phyloP scores from a whole-genome alignment of 1,140 invertebrate genomes.

The Tetraneura akinire region DNA sequence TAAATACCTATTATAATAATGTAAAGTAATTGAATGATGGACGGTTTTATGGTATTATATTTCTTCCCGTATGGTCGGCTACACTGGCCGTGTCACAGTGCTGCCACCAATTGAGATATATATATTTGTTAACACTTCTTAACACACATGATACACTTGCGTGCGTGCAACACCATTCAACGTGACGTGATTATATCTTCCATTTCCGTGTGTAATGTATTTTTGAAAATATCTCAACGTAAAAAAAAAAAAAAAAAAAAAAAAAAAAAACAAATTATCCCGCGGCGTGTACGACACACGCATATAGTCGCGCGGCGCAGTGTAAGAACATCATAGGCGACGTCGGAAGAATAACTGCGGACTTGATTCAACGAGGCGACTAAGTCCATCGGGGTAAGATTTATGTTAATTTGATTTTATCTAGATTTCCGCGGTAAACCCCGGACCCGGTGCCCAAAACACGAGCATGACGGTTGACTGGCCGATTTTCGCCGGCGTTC shows the following conservation, averaged over 20 bases:
- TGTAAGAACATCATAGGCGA: not conserved
- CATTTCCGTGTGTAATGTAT: conserved; percentile 9
- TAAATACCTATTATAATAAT: too few species aligned
- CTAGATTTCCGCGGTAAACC: too few species aligned
- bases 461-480: too few species aligned
- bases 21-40: too few species aligned
- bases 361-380: not conserved
- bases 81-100: conserved; percentile 22
- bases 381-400: conserved; percentile 6
- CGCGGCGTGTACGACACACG: not conserved
- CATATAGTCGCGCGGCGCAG: not conserved
- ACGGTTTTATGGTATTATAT: not conserved
- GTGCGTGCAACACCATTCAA: conserved; percentile 33
- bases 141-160: not conserved
- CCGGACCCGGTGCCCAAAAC: too few species aligned
- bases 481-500: too few species aligned
- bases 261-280: not conserved
- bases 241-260: conserved; percentile 28
- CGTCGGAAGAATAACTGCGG: not conserved
- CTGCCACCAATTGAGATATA: not conserved
- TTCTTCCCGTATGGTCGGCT: not conserved
- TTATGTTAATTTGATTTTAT: too few species aligned
- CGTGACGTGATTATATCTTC: conserved; percentile 42
- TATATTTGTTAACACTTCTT: too few species aligned
- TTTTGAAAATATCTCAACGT: conserved; percentile 48